These are phyloP conservation scores for Apis cerana DNA, from an alignment of 1,140 invertebrate genomes.

Conservation along the genomic window DNA sequence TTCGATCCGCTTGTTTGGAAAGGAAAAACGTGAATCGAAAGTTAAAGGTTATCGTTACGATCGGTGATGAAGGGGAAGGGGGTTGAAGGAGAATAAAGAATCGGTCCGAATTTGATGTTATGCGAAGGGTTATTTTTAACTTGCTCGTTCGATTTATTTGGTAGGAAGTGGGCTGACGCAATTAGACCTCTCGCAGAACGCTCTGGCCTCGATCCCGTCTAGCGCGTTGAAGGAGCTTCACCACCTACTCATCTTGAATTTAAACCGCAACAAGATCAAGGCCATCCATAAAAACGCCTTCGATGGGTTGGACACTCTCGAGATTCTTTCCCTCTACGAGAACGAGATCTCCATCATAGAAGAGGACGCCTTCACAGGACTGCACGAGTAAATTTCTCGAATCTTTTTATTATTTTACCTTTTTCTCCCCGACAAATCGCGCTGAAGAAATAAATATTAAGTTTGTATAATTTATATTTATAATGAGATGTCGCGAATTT, in stretches of 20 bases:
- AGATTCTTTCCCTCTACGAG: conserved; percentile 93
- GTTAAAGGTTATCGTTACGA: no score
- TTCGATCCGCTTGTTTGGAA: no score
- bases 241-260: conserved; percentile 91
- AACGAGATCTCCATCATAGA: conserved; percentile 91
- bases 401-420: no score
- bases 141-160: neutral
- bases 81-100: no score
- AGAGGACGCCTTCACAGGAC: conserved; percentile 89
- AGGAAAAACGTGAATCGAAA: no score
- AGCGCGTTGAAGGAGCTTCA: conserved; percentile 89
- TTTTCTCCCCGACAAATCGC: no score
- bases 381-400: conserved; percentile 89
- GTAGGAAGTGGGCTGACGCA: conserved; percentile 91
- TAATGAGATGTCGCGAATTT: no score
- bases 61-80: no score
- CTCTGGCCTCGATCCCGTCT: conserved; percentile 88
- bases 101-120: no score
- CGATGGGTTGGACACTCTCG: conserved; percentile 90
- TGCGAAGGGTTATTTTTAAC: neutral
- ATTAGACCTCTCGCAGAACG: conserved; percentile 91
- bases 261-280: conserved; percentile 93
- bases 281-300: conserved; percentile 90
- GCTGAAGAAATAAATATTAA: no score
- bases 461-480: no score